phyloP scores from a whole-genome alignment of 2,888 invertebrate genomes.

The Eumacrocentrus americanus region DNA sequence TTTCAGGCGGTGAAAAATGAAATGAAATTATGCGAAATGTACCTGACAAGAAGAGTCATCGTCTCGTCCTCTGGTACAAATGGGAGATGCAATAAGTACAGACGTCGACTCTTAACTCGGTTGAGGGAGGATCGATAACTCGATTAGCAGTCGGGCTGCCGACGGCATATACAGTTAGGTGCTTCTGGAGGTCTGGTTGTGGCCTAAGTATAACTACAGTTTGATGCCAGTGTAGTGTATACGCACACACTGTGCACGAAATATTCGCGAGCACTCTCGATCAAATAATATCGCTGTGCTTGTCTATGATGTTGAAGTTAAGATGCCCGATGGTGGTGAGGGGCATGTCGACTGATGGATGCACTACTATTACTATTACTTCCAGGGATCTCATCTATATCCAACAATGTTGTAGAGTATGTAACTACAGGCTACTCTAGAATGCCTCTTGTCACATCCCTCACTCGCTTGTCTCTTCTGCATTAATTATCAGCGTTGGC shows the following conservation, averaged over 20 bases:
- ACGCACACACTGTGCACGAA: constrained; percentile 44
- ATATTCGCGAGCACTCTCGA: constrained; percentile 56
- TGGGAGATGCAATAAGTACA: constrained; percentile 23
- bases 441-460: not conserved
- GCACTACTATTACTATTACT: constrained; percentile 2
- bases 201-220: constrained; percentile 15
- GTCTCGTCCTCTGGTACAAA: not conserved
- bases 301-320: constrained; percentile 48
- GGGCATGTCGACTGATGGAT: no score
- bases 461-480: constrained; percentile 13
- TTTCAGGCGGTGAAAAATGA: not conserved
- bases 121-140: constrained; percentile 48
- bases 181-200: constrained; percentile 22
- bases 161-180: constrained; percentile 33
- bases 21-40: not conserved
- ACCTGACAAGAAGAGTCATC: not conserved
- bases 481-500: constrained; percentile 55
- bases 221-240: not conserved
- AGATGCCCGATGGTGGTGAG: constrained; percentile 29
- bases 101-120: not conserved
- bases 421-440: not conserved
- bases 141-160: constrained; percentile 49
- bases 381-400: not conserved
- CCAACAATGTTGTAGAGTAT: not conserved
- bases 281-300: constrained; percentile 51